A percentile compares a stretch with the other conserved stretches of the same genome.
phyloP scores from a whole-genome alignment of 2,888 invertebrate genomes.

The Pandemis corylana region DNA sequence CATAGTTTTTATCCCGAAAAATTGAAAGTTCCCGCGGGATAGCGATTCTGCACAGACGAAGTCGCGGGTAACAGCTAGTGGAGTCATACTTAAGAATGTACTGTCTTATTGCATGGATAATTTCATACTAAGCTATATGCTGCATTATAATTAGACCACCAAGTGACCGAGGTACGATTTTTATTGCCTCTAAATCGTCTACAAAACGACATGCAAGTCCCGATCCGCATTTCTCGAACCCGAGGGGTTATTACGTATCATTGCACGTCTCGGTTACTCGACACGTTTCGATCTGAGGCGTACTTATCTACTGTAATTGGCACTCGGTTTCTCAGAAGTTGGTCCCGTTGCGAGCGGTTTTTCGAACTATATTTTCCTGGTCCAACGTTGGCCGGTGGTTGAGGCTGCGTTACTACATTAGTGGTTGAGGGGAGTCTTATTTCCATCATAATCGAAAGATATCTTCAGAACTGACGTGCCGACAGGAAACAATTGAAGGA shows the following conservation, averaged over 20 bases:
- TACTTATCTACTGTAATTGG: conserved; percentile 35
- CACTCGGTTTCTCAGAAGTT: conserved; percentile 32
- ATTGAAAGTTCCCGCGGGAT: too few relatives aligned
- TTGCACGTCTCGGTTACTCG: conserved; percentile 45
- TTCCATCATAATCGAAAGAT: too few relatives aligned
- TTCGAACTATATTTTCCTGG: conserved; percentile 20
- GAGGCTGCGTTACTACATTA: neutral
- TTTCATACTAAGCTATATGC: neutral
- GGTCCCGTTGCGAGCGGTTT: conserved; percentile 17
- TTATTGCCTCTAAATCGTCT: neutral
- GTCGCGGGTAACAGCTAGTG: too few relatives aligned
- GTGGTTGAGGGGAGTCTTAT: neutral
- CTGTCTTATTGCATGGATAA: too few relatives aligned
- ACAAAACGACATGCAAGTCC: conserved; percentile 22
- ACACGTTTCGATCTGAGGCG: conserved; percentile 30
- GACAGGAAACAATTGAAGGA: too few relatives aligned
- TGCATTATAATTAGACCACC: neutral
- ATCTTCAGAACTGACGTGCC: too few relatives aligned
- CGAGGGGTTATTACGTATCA: conserved; percentile 47
- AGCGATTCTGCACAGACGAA: too few relatives aligned
- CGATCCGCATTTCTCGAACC: conserved; percentile 42
- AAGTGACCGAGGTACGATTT: neutral
- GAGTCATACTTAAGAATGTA: too few relatives aligned
- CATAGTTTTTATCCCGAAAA: too few relatives aligned
- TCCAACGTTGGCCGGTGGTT: conserved; percentile 5